A percentile compares a stretch with the other conserved stretches of the same genome.
Evolutionary conservation across 2,888 invertebrate species (phyloP).

Genomic region (Linyphia triangularis): DNA sequence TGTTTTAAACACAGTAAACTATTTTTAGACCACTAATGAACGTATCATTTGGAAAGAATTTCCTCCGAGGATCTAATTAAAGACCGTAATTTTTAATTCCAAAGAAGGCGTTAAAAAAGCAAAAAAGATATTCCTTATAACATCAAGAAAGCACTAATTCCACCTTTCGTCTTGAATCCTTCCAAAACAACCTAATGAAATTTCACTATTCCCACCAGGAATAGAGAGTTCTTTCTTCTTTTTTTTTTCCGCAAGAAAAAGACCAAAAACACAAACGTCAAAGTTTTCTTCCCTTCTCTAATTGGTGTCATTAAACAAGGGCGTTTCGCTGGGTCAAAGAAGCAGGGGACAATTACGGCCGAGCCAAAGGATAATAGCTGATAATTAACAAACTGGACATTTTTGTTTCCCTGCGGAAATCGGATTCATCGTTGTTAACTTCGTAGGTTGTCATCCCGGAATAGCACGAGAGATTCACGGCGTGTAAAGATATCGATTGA

Average conservation of each 20-base stretch:
- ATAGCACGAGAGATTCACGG: too few relatives aligned
- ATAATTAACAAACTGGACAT: slow-evolving; percentile 37
- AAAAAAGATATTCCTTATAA: background rate
- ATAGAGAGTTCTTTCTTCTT: background rate
- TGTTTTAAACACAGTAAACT: too few relatives aligned
- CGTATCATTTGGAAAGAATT: too few relatives aligned
- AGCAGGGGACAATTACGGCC: slow-evolving; percentile 4
- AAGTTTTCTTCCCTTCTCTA: background rate
- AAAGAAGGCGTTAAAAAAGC: too few relatives aligned
- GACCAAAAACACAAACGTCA: background rate
- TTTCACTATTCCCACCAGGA: background rate
- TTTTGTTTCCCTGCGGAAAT: slow-evolving; percentile 13
- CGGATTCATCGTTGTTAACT: background rate
- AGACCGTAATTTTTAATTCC: too few relatives aligned
- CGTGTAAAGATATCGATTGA: too few relatives aligned
- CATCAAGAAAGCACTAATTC: background rate
- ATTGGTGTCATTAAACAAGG: slow-evolving; percentile 25
- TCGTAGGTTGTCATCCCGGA: too few relatives aligned
- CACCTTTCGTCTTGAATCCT: background rate
- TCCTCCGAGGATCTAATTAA: too few relatives aligned
- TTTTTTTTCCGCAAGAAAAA: background rate
- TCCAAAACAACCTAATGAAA: background rate
- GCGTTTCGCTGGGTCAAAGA: background rate
- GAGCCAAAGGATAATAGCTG: slow-evolving; percentile 13
- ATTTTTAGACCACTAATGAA: too few relatives aligned